phyloP scores from a whole-genome alignment of 2,888 invertebrate genomes.

The Creontiades dilutus region DNA sequence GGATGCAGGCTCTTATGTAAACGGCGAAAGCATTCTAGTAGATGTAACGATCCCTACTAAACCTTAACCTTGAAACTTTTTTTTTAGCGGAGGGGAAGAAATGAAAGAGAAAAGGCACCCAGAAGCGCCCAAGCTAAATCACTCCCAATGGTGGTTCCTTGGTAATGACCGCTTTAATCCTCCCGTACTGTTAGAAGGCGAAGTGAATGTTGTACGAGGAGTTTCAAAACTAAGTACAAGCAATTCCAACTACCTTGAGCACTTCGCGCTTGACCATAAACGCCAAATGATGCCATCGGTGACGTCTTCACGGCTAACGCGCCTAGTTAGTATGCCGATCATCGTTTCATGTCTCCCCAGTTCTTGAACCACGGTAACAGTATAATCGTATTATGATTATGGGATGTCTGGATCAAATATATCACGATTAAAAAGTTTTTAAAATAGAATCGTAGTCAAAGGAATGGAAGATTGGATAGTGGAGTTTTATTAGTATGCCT shows the following conservation, averaged over 20 bases:
- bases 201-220: background rate
- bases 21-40: too few relatives aligned
- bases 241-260: conserved; percentile 11
- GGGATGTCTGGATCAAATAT: too few relatives aligned
- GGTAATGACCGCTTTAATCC: conserved; percentile 24
- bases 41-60: too few relatives aligned
- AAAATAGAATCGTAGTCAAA: too few relatives aligned
- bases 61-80: too few relatives aligned
- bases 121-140: conserved; percentile 5
- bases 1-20: too few relatives aligned
- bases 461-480: too few relatives aligned
- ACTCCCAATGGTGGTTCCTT: background rate
- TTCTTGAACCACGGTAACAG: background rate
- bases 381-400: too few relatives aligned
- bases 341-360: background rate
- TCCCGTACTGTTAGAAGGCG: background rate
- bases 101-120: background rate
- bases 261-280: background rate
- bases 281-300: background rate
- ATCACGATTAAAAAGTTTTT: too few relatives aligned
- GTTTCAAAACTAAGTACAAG: background rate
- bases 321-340: too few relatives aligned
- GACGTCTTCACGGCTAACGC: background rate
- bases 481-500: too few relatives aligned
- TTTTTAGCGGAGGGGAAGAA: background rate